Percentiles rank a stretch among this genome's conserved stretches.
These are phyloP conservation scores for Acanthiza pusilla DNA, from an alignment of 2,797 vertebrate species.

Conservation along the genomic window DNA sequence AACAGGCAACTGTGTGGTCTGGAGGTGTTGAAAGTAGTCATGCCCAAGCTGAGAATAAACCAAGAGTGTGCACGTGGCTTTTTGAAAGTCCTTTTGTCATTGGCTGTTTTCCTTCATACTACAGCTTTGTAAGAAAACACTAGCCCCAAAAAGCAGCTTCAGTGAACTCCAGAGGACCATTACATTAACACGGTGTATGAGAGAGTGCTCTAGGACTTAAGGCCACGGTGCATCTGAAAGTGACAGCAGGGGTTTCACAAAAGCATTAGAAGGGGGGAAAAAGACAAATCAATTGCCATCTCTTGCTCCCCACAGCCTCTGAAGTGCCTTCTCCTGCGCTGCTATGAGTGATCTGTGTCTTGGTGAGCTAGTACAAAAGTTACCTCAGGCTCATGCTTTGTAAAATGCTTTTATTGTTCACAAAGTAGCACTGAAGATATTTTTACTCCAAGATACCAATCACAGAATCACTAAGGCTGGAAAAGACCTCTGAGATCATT, in stretches of 20 bases:
- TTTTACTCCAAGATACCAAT: neutral
- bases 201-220: neutral
- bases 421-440: neutral
- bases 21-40: neutral
- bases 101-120: neutral
- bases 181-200: accelerated
- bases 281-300: accelerated
- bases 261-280: accelerated
- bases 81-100: neutral
- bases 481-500: neutral
- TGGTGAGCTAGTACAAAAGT: neutral
- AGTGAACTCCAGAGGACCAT: neutral
- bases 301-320: too few species aligned
- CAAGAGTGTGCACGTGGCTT: neutral
- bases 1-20: neutral
- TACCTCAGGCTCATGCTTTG: neutral
- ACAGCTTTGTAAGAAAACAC: neutral
- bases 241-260: neutral
- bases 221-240: accelerated
- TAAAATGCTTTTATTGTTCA: neutral
- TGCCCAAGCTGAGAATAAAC: neutral
- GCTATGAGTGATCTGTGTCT: neutral
- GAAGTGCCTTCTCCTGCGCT: neutral
- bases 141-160: too few species aligned
- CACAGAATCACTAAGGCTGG: neutral